Conservation (phyloP, 2,797 vertebrate species). For the Darevskia nairensis region DNA sequence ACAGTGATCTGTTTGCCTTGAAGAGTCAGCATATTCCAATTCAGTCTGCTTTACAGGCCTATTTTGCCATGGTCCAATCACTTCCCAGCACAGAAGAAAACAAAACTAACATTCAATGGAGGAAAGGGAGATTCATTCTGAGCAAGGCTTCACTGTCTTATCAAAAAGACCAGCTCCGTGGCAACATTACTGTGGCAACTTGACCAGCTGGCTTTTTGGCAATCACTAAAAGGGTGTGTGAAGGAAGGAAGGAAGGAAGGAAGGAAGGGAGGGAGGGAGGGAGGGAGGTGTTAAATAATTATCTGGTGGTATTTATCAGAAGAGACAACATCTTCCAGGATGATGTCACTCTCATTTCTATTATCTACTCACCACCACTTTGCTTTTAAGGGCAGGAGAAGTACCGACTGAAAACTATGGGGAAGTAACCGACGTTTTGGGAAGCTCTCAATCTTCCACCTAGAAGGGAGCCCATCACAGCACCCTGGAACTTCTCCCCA, state of each 20-base stretch:
- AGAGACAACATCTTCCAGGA: background rate
- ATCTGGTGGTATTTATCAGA: background rate
- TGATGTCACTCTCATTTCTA: background rate
- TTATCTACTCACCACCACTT: background rate
- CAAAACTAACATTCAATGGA: fast-evolving
- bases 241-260: background rate
- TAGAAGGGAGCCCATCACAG: background rate
- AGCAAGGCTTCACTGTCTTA: background rate
- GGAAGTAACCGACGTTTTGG: background rate
- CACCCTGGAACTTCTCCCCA: no score
- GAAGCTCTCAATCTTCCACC: background rate
- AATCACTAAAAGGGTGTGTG: no score
- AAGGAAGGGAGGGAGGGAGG: background rate
- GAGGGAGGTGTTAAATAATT: background rate
- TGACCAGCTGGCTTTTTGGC: fast-evolving
- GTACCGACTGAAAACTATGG: background rate
- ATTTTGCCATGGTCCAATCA: background rate
- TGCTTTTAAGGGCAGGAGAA: background rate
- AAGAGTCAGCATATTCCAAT: background rate
- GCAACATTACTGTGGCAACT: background rate
- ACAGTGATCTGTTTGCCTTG: background rate
- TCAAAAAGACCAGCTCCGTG: fast-evolving
- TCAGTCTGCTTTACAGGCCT: background rate
- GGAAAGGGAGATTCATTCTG: background rate
- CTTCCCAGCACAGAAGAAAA: background rate